phyloP scores from a whole-genome alignment of 2,888 invertebrate genomes.

The Agapostemon virescens region DNA sequence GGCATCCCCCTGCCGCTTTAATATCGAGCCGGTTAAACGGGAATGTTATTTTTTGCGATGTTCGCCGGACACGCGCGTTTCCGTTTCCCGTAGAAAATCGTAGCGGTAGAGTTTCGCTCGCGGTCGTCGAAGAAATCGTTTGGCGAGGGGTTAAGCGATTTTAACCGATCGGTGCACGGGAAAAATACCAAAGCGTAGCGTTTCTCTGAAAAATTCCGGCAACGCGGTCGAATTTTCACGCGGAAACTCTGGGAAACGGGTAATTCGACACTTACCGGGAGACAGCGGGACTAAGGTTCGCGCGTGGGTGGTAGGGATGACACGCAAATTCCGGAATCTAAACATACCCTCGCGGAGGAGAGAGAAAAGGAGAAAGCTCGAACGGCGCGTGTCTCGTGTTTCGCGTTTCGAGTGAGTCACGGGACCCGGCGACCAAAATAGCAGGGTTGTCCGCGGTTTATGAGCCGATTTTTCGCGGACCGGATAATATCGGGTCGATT shows the following conservation, averaged over 20 bases:
- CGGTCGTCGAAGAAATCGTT: background rate
- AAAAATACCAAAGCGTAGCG: background rate
- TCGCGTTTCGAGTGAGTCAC: conserved; percentile 62
- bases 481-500: conserved; percentile 28
- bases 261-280: conserved; percentile 72
- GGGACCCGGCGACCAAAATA: conserved; percentile 68
- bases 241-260: conserved; percentile 49
- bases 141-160: no score
- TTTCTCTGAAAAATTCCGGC: background rate
- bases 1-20: background rate
- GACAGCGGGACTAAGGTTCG: conserved; percentile 39
- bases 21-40: background rate
- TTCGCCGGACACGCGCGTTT: no score
- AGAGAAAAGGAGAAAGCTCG: conserved; percentile 39
- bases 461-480: conserved; percentile 29
- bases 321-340: conserved; percentile 73
- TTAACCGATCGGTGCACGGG: no score
- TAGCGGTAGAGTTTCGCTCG: background rate
- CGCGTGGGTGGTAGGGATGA: conserved; percentile 55
- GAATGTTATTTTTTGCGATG: no score
- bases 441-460: conserved; percentile 42
- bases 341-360: conserved; percentile 69
- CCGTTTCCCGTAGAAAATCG: background rate
- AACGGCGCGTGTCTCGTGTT: conserved; percentile 56
- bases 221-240: background rate